phyloP scores from a whole-genome alignment of 2,797 vertebrate species.

The Sebastes umbrosus region DNA sequence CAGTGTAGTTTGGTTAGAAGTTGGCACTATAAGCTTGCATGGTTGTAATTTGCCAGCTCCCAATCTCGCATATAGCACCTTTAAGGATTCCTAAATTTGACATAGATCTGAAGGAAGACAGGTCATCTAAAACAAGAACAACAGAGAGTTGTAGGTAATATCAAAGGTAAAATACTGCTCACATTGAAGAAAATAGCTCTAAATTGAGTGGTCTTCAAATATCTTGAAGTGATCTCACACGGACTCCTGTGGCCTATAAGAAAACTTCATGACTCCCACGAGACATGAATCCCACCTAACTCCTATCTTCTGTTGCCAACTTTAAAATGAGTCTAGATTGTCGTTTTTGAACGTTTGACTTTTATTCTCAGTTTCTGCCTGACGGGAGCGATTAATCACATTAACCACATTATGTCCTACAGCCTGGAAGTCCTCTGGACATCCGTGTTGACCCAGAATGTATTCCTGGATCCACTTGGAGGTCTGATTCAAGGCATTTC shows the following conservation, averaged over 20 bases:
- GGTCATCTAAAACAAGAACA: not conserved
- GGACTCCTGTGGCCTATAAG: not conserved
- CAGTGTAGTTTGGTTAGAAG: too few relatives aligned
- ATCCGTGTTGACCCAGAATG: constrained; percentile 3
- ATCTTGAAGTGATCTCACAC: not conserved
- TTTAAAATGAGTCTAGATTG: not conserved
- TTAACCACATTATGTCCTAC: not conserved
- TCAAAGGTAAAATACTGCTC: not conserved
- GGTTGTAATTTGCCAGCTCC: too few relatives aligned
- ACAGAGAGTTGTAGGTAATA: not conserved
- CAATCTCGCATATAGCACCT: too few relatives aligned
- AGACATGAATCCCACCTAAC: not conserved
- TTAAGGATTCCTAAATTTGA: too few relatives aligned
- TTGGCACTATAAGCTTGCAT: too few relatives aligned
- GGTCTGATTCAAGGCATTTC: constrained; percentile 39
- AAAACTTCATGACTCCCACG: not conserved
- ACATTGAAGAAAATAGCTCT: not conserved
- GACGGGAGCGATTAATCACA: constrained; percentile 35
- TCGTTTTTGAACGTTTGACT: not conserved
- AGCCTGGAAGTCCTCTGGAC: constrained; percentile 26
- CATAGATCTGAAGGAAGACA: too few relatives aligned
- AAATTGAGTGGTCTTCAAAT: not conserved
- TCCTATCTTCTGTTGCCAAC: not conserved
- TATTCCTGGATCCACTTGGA: constrained; percentile 31
- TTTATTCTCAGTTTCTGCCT: not conserved